phyloP scores from a whole-genome alignment of 2,888 invertebrate species.

The Eupeodes luniger region DNA sequence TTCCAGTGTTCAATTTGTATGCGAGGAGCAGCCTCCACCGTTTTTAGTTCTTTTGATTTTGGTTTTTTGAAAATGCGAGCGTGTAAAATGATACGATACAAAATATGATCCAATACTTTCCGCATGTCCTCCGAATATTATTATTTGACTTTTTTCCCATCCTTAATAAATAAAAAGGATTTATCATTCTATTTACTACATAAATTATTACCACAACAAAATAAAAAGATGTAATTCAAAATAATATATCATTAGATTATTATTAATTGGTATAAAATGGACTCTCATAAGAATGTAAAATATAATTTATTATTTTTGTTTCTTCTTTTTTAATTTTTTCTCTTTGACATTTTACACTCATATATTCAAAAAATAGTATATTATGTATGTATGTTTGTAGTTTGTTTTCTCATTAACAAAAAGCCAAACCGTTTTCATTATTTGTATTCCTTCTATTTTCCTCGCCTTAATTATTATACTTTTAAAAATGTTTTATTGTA shows the following conservation, averaged over 20 bases:
- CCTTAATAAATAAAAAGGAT: background rate
- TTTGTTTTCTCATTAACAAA: slow-evolving; percentile 10
- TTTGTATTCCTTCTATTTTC: slow-evolving; percentile 25
- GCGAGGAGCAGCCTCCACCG: slow-evolving; percentile 56
- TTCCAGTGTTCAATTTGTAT: slow-evolving; percentile 68
- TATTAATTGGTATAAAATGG: slow-evolving; percentile 23
- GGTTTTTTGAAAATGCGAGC: slow-evolving; percentile 35
- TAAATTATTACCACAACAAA: slow-evolving; percentile 57
- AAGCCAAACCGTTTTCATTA: slow-evolving; percentile 18
- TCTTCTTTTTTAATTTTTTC: background rate
- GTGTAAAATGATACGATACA: slow-evolving; percentile 58
- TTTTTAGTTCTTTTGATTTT: slow-evolving; percentile 54
- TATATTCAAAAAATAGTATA: background rate
- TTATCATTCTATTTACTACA: background rate
- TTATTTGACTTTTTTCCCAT: slow-evolving; percentile 20
- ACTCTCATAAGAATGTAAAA: slow-evolving; percentile 47
- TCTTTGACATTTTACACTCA: background rate
- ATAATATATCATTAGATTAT: slow-evolving; percentile 26
- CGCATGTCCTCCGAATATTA: slow-evolving; percentile 1
- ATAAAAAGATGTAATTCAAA: slow-evolving; percentile 44
- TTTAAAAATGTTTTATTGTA: slow-evolving; percentile 54
- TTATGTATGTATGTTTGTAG: background rate
- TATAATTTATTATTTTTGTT: slow-evolving; percentile 50
- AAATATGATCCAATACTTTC: slow-evolving; percentile 28
- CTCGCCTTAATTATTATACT: slow-evolving; percentile 25